A percentile compares a stretch with the other conserved stretches of the same genome.
Evolutionary conservation across 2,113 vertebrate genomes (phyloP).

Genomic region (Callaeas wilsoni): DNA sequence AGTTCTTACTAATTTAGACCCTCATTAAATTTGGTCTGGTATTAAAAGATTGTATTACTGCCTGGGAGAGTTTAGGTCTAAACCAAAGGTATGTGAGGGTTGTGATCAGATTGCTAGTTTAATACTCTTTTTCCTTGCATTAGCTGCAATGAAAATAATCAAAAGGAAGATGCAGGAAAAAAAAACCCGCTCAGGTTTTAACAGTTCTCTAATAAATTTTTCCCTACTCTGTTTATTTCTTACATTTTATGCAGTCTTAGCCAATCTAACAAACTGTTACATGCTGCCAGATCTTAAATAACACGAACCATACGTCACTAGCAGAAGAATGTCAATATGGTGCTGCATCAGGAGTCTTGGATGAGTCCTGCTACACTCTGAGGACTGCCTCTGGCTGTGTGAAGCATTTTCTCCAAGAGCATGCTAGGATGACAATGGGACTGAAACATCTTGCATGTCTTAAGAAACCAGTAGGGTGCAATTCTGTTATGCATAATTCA

Average conservation of each 20-base stretch:
- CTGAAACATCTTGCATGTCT: slow-evolving; percentile 41
- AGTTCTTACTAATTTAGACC: background rate
- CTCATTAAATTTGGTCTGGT: background rate
- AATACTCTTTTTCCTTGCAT: background rate
- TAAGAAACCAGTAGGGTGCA: slow-evolving; percentile 38
- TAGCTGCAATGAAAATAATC: background rate
- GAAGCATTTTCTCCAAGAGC: slow-evolving; percentile 11
- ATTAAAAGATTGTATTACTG: background rate
- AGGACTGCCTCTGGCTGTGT: background rate
- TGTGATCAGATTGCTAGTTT: background rate
- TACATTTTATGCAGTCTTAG: background rate
- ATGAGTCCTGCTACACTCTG: background rate
- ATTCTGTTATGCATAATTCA: slow-evolving; percentile 25
- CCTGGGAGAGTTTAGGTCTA: background rate
- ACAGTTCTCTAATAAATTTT: background rate
- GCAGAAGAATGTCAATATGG: background rate
- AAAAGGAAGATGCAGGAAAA: background rate
- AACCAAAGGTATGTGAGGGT: background rate
- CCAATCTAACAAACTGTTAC: background rate
- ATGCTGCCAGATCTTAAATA: background rate
- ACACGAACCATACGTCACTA: background rate
- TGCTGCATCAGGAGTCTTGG: background rate
- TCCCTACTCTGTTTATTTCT: background rate
- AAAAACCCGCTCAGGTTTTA: background rate
- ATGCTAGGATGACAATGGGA: slow-evolving; percentile 4